Evolutionary conservation across 1,140 invertebrate species (phyloP).

Genomic region (Melipona quadrifasciata): DNA sequence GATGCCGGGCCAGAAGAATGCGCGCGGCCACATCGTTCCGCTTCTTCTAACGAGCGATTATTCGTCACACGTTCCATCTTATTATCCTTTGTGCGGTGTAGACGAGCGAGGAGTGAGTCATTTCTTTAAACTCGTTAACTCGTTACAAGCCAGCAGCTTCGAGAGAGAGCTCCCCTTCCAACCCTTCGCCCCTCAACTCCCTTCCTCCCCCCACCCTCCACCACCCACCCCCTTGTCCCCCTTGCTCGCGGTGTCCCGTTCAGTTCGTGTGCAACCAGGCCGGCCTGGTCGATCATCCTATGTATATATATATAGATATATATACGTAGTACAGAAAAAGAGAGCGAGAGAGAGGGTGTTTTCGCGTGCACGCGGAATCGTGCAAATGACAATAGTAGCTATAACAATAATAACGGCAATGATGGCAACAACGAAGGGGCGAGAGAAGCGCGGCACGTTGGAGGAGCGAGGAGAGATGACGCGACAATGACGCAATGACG

Average conservation of each 20-base stretch:
- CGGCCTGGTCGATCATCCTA: constrained; percentile 56
- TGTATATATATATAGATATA: neutral
- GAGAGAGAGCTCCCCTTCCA: neutral
- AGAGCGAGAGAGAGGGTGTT: constrained; percentile 8
- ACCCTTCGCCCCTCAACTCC: too few species aligned
- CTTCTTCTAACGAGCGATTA: constrained; percentile 52
- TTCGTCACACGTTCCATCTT: constrained; percentile 57
- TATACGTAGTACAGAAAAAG: neutral
- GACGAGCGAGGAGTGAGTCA: constrained; percentile 55
- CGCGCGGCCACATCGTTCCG: constrained; percentile 24
- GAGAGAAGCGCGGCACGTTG: constrained; percentile 24
- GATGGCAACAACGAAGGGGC: constrained; percentile 62
- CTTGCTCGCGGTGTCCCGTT: neutral
- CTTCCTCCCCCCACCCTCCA: neutral
- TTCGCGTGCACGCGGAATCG: constrained; percentile 52
- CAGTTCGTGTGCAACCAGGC: constrained; percentile 43
- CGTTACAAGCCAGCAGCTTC: constrained; percentile 53
- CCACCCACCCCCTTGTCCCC: neutral
- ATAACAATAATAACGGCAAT: constrained; percentile 67
- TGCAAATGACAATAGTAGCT: constrained; percentile 68
- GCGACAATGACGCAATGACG: too few species aligned
- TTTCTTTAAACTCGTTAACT: constrained; percentile 67
- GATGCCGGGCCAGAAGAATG: constrained; percentile 31
- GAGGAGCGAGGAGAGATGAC: too few species aligned
- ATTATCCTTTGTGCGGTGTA: constrained; percentile 42